phyloP scores from a whole-genome alignment of 2,797 vertebrate genomes.

The Lacerta bilineata region DNA sequence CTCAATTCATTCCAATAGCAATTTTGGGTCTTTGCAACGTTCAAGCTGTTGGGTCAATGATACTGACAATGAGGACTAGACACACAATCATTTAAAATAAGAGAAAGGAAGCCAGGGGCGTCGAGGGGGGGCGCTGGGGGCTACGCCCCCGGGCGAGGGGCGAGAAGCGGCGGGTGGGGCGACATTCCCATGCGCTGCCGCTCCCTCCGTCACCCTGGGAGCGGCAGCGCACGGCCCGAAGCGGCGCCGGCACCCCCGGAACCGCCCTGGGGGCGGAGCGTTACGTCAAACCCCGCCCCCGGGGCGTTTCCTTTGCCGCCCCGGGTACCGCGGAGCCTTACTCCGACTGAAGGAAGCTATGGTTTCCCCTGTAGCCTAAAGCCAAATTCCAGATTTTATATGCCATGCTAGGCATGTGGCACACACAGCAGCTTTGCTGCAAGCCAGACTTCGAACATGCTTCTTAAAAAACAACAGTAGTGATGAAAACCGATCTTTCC shows the following conservation, averaged over 20 bases:
- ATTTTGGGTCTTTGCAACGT: not conserved
- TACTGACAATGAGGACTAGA: not conserved
- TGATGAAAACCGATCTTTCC: not conserved
- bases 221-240: too few relatives aligned
- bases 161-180: too few relatives aligned
- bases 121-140: too few relatives aligned
- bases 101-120: not conserved
- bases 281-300: too few relatives aligned
- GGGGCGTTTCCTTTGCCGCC: too few relatives aligned
- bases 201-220: too few relatives aligned
- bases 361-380: not conserved
- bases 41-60: not conserved
- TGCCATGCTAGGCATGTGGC: too few relatives aligned
- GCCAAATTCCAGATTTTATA: not conserved
- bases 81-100: not conserved
- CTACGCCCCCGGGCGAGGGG: too few relatives aligned
- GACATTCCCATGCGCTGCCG: too few relatives aligned
- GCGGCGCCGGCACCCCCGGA: too few relatives aligned
- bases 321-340: too few relatives aligned
- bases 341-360: not conserved
- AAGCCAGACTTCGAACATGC: not conserved
- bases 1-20: not conserved
- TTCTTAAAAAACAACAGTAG: not conserved
- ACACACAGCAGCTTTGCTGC: not conserved
- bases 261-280: too few relatives aligned